Evolutionary conservation across 1,140 invertebrate genomes (phyloP).

Genomic region (Eueides isabella): DNA sequence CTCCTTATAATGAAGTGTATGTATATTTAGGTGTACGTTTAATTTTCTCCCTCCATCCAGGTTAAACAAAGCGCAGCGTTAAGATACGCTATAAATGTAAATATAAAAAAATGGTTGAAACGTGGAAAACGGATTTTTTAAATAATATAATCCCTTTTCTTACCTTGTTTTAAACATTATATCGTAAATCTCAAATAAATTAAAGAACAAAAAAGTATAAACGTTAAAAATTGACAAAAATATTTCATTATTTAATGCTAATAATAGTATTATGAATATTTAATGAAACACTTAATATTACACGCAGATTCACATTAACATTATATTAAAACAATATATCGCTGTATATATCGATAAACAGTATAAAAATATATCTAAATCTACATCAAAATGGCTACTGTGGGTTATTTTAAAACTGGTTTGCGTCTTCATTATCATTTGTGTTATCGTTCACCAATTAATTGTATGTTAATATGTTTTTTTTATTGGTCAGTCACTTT

Average conservation of each 20-base stretch:
- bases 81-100: too few species aligned
- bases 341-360: neutral
- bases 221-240: neutral
- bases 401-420: neutral
- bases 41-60: too few species aligned
- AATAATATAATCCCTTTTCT: too few species aligned
- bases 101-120: too few species aligned
- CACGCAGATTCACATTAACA: neutral
- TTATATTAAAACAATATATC: constrained; percentile 8
- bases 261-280: neutral
- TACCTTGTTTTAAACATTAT: too few species aligned
- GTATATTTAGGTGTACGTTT: too few species aligned
- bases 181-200: too few species aligned
- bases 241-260: neutral
- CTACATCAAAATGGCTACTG: constrained; percentile 2
- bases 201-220: neutral
- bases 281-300: neutral
- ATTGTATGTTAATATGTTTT: neutral
- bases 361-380: neutral
- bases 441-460: neutral
- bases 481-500: neutral
- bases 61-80: too few species aligned
- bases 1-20: too few species aligned
- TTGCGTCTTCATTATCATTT: neutral
- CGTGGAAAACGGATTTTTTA: too few species aligned